Evolutionary conservation across 2,888 invertebrate genomes (phyloP).

Genomic region (Trachelus stipa): DNA sequence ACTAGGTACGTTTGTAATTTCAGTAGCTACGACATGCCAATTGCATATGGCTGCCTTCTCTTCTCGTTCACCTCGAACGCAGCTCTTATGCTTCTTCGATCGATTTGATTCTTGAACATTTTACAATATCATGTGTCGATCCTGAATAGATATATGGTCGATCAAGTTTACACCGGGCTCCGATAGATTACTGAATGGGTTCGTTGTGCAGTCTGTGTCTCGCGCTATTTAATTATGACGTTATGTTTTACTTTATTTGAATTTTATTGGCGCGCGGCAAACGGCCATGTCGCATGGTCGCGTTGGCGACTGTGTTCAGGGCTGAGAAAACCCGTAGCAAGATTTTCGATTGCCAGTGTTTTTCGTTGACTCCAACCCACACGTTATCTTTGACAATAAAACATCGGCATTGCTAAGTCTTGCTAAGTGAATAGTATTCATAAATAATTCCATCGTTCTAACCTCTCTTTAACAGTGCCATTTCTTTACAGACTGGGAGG

Average conservation of each 20-base stretch:
- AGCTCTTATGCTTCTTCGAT: slow-evolving; percentile 33
- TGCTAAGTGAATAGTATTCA: background rate
- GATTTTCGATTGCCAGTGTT: too few species aligned
- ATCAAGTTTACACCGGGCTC: background rate
- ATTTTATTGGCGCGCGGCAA: background rate
- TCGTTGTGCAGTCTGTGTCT: background rate
- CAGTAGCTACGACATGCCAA: background rate
- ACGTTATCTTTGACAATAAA: too few species aligned
- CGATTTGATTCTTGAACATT: background rate
- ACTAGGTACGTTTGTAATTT: background rate
- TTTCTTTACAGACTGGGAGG: slow-evolving; percentile 42
- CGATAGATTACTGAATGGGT: background rate
- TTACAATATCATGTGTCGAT: background rate
- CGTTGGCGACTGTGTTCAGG: background rate
- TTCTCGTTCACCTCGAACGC: slow-evolving; percentile 44
- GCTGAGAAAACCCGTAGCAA: background rate
- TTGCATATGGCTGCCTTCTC: background rate
- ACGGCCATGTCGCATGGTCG: background rate
- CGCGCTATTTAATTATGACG: background rate
- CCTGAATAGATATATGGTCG: background rate
- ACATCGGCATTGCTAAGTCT: too few species aligned
- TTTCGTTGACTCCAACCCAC: too few species aligned
- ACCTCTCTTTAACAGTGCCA: background rate
- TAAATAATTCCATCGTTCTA: background rate
- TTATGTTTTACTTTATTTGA: background rate